Evolutionary conservation across 2,888 invertebrate genomes (phyloP), one percentile per base, ranked within the genome.

Genomic region (Orthosia gothica): DNA sequence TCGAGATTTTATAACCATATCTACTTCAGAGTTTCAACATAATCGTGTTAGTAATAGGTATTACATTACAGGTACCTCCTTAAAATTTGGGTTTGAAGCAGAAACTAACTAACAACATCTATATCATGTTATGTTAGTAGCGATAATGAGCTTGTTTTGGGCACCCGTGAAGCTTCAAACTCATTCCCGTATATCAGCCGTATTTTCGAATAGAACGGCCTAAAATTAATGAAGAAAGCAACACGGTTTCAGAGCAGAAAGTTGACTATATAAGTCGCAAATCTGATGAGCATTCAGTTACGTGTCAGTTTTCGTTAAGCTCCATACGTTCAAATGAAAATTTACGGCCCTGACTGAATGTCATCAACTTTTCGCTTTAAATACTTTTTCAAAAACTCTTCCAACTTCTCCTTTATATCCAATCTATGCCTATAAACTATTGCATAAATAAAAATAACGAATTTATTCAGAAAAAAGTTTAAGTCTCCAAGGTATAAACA

Each of bases 131-230:
- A 16, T 55, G 63, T 70, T 40, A 69, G 23, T 16, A 45, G n/a
- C 5, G 52, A 52, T 45, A 69, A 62, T 23, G 52, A 69, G 63
- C n/a, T n/a, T 47, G n/a, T 16, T 63, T n/a, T 45, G 23, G 50
- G 16, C 11, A n/a, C 11, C 12, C 23, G 12, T 54, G 70, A 70
- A 45, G 45, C 45, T 63, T 45, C 18, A 9, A 52, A n/a, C 40
- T 45, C 11, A 52, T 52, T 49, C 11, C 18, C 16, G 20, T 20
- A 49, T 23, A 18, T 20, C 16, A 20, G 40, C 15, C 18, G 7
- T 23, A 2, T 49, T 61, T 52, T 69, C 23, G 18, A n/a, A 23
- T 11, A 23, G 18, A 45, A 11, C 0, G 15, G 18, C 23, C 13
- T 15, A 18, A 2, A 63, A 66, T 23, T 45, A 23, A 40, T 45